Conservation (phyloP, 2,888 invertebrate genomes). For the Leptopilina drosophilae region DNA sequence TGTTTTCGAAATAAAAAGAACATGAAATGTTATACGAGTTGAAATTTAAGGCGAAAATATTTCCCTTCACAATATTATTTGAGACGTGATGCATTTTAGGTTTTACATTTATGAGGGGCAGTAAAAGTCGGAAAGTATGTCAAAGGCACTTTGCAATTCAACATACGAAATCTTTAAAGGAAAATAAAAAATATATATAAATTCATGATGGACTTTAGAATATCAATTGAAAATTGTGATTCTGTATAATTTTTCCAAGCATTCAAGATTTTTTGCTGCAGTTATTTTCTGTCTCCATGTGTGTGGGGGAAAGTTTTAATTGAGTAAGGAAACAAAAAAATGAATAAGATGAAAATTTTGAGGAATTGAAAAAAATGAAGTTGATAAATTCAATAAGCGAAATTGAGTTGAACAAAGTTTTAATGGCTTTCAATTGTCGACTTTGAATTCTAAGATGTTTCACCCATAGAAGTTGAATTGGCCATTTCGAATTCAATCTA, state of each 20-base stretch:
- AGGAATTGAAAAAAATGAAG: not conserved
- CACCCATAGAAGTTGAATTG: slow-evolving; percentile 22
- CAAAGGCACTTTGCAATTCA: slow-evolving; percentile 22
- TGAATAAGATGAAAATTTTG: not conserved
- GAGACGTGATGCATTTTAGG: slow-evolving; percentile 12
- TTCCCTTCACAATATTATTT: slow-evolving; percentile 1
- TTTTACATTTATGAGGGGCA: slow-evolving; percentile 25
- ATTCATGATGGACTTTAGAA: slow-evolving; percentile 12
- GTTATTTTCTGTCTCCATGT: no score
- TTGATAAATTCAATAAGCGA: not conserved
- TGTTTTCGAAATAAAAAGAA: not conserved
- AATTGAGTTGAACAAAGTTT: slow-evolving; percentile 17
- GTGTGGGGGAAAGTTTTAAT: no score
- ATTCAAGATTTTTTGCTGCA: no score
- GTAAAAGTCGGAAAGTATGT: slow-evolving; percentile 31
- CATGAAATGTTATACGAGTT: not conserved
- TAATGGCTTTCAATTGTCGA: slow-evolving; percentile 19
- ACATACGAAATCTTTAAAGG: slow-evolving; percentile 12
- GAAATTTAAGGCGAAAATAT: slow-evolving; percentile 1
- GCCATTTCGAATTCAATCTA: slow-evolving; percentile 22
- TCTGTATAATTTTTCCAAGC: not conserved
- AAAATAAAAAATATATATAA: slow-evolving; percentile 6
- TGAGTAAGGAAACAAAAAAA: not conserved
- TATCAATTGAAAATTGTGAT: not conserved
- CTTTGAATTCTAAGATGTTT: slow-evolving; percentile 26